A percentile compares a stretch with the other conserved stretches of the same genome.
These are phyloP conservation scores for Phanerotoma sp. DNA, from an alignment of 2,888 invertebrate genomes.

Conservation along the genomic window DNA sequence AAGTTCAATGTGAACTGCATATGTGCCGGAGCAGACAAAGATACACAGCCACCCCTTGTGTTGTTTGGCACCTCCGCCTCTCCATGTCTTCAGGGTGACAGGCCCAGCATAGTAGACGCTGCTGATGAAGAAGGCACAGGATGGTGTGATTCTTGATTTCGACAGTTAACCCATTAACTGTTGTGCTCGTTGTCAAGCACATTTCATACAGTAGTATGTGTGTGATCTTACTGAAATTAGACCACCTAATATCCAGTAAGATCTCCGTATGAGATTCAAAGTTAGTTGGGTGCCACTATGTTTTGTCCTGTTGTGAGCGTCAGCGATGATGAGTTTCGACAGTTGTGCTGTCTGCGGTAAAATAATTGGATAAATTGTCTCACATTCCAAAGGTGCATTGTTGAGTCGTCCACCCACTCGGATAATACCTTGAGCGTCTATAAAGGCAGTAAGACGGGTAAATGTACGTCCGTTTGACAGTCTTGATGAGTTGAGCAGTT, in stretches of 20 bases:
- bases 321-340: constrained; percentile 18
- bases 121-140: constrained; percentile 25
- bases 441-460: constrained; percentile 19
- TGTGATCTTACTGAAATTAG: constrained; percentile 11
- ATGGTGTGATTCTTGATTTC: constrained; percentile 20
- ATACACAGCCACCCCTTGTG: too few species aligned
- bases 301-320: constrained; percentile 25
- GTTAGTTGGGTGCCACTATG: constrained; percentile 31
- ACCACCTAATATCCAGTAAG: constrained; percentile 30
- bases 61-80: constrained; percentile 20
- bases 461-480: constrained; percentile 8
- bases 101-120: constrained; percentile 37
- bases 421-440: constrained; percentile 23
- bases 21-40: constrained; percentile 35
- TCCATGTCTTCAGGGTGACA: constrained; percentile 21
- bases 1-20: constrained; percentile 33
- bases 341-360: constrained; percentile 19
- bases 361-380: constrained; percentile 25
- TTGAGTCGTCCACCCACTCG: constrained; percentile 28
- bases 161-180: constrained; percentile 36
- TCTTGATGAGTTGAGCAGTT: neutral
- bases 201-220: constrained; percentile 21
- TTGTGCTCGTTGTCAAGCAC: constrained; percentile 27
- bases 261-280: constrained; percentile 12
- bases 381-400: neutral